phyloP scores from a whole-genome alignment of 2,888 invertebrate genomes.

The Antheraea yamamai region DNA sequence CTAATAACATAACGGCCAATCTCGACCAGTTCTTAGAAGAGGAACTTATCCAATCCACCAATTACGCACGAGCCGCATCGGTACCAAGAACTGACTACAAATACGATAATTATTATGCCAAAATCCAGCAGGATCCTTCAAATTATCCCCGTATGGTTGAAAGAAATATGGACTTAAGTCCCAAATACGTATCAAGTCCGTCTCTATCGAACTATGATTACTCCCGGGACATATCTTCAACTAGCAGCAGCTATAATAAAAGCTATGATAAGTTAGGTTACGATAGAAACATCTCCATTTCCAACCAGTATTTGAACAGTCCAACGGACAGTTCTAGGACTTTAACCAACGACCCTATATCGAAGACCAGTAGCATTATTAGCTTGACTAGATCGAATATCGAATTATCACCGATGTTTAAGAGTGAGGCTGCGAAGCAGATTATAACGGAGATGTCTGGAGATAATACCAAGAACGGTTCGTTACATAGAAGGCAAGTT shows the following conservation, averaged over 20 bases:
- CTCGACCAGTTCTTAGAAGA: slow-evolving; percentile 77
- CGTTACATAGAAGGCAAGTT: slow-evolving; percentile 85
- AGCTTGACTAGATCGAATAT: slow-evolving; percentile 73
- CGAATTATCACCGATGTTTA: slow-evolving; percentile 90
- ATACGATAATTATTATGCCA: slow-evolving; percentile 60
- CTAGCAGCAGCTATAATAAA: slow-evolving; percentile 71
- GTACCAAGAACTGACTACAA: slow-evolving; percentile 74
- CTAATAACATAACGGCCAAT: slow-evolving; percentile 66
- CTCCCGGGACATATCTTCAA: slow-evolving; percentile 68
- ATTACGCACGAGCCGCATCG: slow-evolving; percentile 77
- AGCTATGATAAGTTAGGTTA: slow-evolving; percentile 67
- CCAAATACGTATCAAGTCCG: slow-evolving; percentile 75
- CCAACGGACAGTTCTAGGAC: slow-evolving; percentile 74
- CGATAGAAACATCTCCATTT: slow-evolving; percentile 65
- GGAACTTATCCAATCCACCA: slow-evolving; percentile 65
- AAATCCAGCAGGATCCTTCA: slow-evolving; percentile 51
- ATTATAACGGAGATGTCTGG: slow-evolving; percentile 91
- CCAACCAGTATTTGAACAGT: slow-evolving; percentile 73
- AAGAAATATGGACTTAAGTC: slow-evolving; percentile 70
- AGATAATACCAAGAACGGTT: slow-evolving; percentile 79
- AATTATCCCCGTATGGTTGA: slow-evolving; percentile 56
- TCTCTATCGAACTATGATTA: slow-evolving; percentile 75
- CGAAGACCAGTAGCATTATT: slow-evolving; percentile 74
- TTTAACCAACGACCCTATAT: slow-evolving; percentile 73
- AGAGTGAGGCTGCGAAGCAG: slow-evolving; percentile 92